phyloP scores from a whole-genome alignment of 2,797 vertebrate genomes.

The Coluber constrictor region DNA sequence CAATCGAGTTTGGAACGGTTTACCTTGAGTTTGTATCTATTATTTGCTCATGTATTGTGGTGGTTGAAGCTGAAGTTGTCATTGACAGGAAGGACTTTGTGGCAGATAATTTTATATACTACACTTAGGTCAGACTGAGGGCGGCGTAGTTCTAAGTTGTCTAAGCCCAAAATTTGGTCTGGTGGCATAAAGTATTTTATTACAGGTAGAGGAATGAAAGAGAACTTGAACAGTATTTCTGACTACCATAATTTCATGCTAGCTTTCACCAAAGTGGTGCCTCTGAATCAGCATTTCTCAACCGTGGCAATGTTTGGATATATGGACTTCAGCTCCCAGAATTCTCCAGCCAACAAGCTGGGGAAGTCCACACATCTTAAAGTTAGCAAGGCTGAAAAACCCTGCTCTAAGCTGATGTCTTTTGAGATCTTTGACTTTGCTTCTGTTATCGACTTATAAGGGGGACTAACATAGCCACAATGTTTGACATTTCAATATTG shows the following conservation, averaged over 20 bases:
- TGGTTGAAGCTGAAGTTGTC: no score
- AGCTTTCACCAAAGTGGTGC: neutral
- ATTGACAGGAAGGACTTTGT: no score
- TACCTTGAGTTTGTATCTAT: no score
- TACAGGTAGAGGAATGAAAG: no score
- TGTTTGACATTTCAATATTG: neutral
- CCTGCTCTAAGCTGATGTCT: neutral
- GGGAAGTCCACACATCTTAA: neutral
- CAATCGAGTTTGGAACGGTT: no score
- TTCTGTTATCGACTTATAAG: neutral
- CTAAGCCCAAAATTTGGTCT: no score
- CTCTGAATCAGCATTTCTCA: neutral
- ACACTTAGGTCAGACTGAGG: no score
- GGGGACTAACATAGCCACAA: neutral
- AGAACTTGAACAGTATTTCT: neutral
- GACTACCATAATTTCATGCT: neutral
- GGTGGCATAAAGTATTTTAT: no score
- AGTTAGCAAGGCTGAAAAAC: neutral
- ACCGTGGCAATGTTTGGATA: neutral
- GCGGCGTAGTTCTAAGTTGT: no score
- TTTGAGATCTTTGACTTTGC: neutral
- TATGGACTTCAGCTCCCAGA: neutral
- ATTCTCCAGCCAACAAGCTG: neutral
- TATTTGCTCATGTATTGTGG: no score
- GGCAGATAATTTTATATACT: no score